Conservation (phyloP, 2,888 invertebrate species). For the Drosophila heteroneura region DNA sequence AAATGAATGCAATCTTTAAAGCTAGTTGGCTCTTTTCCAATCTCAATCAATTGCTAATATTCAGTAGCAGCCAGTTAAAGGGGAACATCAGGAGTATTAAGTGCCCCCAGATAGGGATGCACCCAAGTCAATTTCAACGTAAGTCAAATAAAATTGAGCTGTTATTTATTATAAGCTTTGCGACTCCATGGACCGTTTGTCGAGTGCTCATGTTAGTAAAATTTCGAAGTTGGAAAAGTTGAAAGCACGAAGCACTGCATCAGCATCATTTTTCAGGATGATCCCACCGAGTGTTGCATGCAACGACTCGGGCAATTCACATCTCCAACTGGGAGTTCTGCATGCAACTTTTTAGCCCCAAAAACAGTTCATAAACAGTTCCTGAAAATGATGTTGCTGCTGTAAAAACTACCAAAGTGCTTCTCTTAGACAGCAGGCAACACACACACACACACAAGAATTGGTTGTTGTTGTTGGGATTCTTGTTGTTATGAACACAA, state of each 20-base stretch:
- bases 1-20: neutral
- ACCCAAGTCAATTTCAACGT: slow-evolving; percentile 31
- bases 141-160: slow-evolving; percentile 27
- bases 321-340: slow-evolving; percentile 42
- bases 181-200: neutral
- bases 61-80: slow-evolving; percentile 7
- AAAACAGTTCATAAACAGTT: slow-evolving; percentile 4
- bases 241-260: neutral
- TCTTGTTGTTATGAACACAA: slow-evolving; percentile 15
- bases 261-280: slow-evolving; percentile 4
- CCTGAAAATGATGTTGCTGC: slow-evolving; percentile 15
- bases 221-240: neutral
- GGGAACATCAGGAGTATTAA: neutral
- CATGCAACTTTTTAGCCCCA: slow-evolving; percentile 26
- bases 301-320: slow-evolving; percentile 28
- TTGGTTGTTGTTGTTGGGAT: neutral
- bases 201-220: slow-evolving; percentile 14
- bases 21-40: neutral
- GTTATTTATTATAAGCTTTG: slow-evolving; percentile 16
- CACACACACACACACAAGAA: neutral
- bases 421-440: slow-evolving; percentile 29
- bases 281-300: slow-evolving; percentile 26
- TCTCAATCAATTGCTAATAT: neutral
- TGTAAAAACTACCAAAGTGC: slow-evolving; percentile 43
- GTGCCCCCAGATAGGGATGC: slow-evolving; percentile 7